A percentile compares a stretch with the other conserved stretches of the same genome.
These are phyloP conservation scores for Candidula unifasciata DNA, from an alignment of 2,888 invertebrate genomes.

Conservation along the genomic window DNA sequence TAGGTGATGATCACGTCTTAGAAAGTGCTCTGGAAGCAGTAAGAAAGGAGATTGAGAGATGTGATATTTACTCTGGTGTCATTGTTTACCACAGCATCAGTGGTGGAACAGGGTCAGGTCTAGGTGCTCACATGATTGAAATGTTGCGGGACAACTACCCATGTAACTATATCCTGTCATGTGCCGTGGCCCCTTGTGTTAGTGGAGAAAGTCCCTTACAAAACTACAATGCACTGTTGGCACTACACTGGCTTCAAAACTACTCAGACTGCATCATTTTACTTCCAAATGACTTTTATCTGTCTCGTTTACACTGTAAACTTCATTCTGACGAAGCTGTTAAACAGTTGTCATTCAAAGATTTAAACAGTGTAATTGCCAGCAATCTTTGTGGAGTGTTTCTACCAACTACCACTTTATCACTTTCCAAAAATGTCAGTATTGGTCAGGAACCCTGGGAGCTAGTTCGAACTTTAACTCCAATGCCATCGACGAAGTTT, in stretches of 20 bases:
- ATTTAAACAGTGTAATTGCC: conserved; percentile 73
- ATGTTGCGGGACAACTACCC: conserved; percentile 71
- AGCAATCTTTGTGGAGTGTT: conserved; percentile 70
- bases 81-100: conserved; percentile 75
- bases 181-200: conserved; percentile 72
- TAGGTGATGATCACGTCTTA: conserved; percentile 68
- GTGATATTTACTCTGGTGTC: conserved; percentile 72
- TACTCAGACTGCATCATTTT: conserved; percentile 54
- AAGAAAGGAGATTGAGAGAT: conserved; percentile 73
- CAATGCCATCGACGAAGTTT: conserved; percentile 73
- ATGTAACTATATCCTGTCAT: conserved; percentile 70
- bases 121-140: conserved; percentile 74
- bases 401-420: conserved; percentile 72
- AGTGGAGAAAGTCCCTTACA: conserved; percentile 77
- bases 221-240: conserved; percentile 74
- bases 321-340: not conserved
- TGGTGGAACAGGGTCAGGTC: conserved; percentile 77
- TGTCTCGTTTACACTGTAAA: conserved; percentile 21
- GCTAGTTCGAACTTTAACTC: conserved; percentile 70
- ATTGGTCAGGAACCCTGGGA: conserved; percentile 76
- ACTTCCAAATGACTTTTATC: conserved; percentile 44
- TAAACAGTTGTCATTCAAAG: conserved; percentile 62
- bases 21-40: conserved; percentile 67
- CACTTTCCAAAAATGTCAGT: conserved; percentile 65
- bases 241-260: conserved; percentile 72